A percentile compares a stretch with the other conserved stretches of the same genome.
Conservation (phyloP, 2,797 vertebrate genomes). For the Tokudaia tokunoshimensis region DNA sequence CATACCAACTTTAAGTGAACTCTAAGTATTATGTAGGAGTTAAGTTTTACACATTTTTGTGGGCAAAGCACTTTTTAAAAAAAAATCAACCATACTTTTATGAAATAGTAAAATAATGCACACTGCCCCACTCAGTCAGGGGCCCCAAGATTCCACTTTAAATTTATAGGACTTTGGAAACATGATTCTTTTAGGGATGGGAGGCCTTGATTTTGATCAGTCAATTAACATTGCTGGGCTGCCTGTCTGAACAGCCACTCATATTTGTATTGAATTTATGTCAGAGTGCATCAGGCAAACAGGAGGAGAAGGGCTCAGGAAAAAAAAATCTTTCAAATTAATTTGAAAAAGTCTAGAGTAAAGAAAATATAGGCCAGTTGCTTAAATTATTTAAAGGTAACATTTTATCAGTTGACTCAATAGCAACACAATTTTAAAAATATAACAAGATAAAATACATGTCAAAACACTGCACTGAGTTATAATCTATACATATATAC, state of each 20-base stretch:
- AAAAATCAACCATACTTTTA: conserved; percentile 31
- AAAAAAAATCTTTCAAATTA: conserved; percentile 67
- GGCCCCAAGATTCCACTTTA: conserved; percentile 60
- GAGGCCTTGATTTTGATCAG: conserved; percentile 64
- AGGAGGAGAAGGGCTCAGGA: conserved; percentile 27
- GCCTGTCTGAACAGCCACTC: conserved; percentile 55
- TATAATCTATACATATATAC: background rate
- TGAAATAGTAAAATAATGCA: conserved; percentile 65
- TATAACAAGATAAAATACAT: conserved; percentile 43
- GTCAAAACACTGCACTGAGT: background rate
- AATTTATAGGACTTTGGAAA: conserved; percentile 67
- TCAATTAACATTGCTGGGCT: conserved; percentile 72
- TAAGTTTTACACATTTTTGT: conserved; percentile 29
- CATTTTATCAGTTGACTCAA: conserved; percentile 67
- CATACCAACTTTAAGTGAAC: background rate
- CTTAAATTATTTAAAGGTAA: conserved; percentile 76
- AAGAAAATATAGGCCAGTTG: conserved; percentile 63
- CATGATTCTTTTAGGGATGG: conserved; percentile 69
- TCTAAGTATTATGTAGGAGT: background rate
- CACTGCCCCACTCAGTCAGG: conserved; percentile 46
- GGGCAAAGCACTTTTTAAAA: conserved; percentile 9
- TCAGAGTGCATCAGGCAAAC: conserved; percentile 75
- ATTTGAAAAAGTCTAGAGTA: conserved; percentile 70
- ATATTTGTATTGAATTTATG: conserved; percentile 82
- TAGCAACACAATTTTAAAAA: conserved; percentile 46